Conservation (phyloP, 2,113 vertebrate genomes). For the Cyprinodon tularosa region DNA sequence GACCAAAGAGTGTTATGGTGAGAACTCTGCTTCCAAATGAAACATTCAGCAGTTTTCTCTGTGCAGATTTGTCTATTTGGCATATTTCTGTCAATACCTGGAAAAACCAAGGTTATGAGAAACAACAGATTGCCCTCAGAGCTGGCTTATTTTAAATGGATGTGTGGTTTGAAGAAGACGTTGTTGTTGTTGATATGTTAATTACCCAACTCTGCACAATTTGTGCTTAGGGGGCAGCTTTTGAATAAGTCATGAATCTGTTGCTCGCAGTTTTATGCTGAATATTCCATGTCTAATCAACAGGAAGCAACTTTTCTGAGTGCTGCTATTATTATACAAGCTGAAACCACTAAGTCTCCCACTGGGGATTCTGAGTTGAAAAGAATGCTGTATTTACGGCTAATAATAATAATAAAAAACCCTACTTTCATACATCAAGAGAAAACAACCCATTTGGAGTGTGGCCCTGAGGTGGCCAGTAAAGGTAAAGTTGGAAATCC, state of each 20-base stretch:
- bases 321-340: too few relatives aligned
- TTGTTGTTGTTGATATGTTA: background rate
- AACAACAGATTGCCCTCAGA: constrained; percentile 16
- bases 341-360: too few relatives aligned
- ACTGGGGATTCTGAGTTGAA: too few relatives aligned
- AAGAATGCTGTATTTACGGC: background rate
- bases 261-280: background rate
- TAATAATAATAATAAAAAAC: too few relatives aligned
- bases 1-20: constrained; percentile 6
- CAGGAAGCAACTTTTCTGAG: background rate
- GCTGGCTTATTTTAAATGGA: constrained; percentile 35
- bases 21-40: constrained; percentile 24
- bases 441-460: background rate
- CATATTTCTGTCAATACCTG: constrained; percentile 8
- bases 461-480: too few relatives aligned
- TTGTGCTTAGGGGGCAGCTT: background rate
- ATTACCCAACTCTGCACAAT: background rate
- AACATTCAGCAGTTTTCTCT: constrained; percentile 11
- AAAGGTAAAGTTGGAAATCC: background rate
- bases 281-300: background rate
- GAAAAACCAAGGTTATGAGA: background rate
- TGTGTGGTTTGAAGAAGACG: background rate
- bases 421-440: background rate
- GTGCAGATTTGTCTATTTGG: constrained; percentile 4
- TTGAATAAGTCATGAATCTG: background rate